Percentiles rank a stretch among this genome's conserved stretches.
phyloP scores from a whole-genome alignment of 2,888 invertebrate species.

The Alentia gelatinosa region DNA sequence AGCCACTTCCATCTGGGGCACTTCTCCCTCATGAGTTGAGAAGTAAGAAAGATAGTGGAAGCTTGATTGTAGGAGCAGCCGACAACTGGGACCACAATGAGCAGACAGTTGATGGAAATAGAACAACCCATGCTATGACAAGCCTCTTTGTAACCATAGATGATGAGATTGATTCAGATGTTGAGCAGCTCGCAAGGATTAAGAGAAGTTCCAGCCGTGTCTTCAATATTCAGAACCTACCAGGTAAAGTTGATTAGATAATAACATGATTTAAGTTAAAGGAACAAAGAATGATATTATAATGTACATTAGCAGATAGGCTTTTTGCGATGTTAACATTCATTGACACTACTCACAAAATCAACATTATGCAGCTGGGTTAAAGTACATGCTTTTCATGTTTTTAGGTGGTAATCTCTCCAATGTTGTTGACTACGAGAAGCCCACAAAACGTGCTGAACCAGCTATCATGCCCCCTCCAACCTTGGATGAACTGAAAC shows the following conservation, averaged over 20 bases:
- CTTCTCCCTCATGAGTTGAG: constrained; percentile 8
- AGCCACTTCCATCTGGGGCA: neutral
- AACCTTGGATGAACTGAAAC: neutral
- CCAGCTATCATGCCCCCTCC: neutral
- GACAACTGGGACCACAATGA: constrained; percentile 54
- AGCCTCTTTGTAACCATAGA: neutral
- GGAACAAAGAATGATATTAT: neutral
- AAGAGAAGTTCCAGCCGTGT: neutral
- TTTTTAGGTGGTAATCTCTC: constrained; percentile 22
- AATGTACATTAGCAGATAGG: too few relatives aligned
- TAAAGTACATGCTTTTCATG: neutral
- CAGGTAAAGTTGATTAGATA: neutral
- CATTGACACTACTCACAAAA: neutral
- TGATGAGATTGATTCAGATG: neutral
- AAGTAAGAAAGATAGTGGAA: neutral
- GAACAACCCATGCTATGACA: constrained; percentile 45
- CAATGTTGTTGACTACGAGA: constrained; percentile 18
- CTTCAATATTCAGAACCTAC: neutral
- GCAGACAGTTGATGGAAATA: constrained; percentile 28
- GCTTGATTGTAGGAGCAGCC: constrained; percentile 12
- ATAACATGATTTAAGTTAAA: neutral
- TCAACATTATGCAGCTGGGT: neutral
- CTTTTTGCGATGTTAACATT: too few relatives aligned
- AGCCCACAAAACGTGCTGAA: constrained; percentile 24
- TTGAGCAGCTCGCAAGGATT: neutral